phyloP scores from a whole-genome alignment of 2,113 vertebrate species.

The Phaetusa simplex region DNA sequence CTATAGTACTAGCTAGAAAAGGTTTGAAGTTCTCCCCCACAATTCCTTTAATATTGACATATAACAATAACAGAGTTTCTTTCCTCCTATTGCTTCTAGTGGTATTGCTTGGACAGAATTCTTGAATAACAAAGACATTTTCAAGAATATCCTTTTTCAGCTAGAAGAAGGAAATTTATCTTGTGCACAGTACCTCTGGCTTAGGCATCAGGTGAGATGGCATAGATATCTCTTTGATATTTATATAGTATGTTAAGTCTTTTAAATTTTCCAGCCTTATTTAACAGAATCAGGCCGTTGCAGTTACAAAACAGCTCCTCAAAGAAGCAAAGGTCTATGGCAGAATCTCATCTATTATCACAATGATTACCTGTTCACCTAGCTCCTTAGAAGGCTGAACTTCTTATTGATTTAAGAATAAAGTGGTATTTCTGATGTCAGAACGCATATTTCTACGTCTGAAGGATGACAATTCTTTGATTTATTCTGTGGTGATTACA shows the following conservation, averaged over 20 bases:
- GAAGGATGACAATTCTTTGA: not conserved
- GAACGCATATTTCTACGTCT: not conserved
- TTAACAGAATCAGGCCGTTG: not conserved
- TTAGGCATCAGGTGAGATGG: conserved; percentile 87
- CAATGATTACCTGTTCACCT: not conserved
- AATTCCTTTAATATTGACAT: not conserved
- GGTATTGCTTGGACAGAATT: conserved; percentile 92
- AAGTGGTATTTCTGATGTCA: not conserved
- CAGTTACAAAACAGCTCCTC: not conserved
- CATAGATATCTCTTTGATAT: not conserved
- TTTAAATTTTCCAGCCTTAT: not conserved
- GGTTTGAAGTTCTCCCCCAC: not conserved
- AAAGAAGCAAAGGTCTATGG: not conserved
- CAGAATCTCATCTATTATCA: not conserved
- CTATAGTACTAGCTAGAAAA: not conserved
- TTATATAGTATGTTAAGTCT: not conserved
- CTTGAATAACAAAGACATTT: conserved; percentile 83
- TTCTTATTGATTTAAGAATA: not conserved
- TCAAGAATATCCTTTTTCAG: conserved; percentile 80
- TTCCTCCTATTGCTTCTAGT: conserved; percentile 59
- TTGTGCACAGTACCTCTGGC: conserved; percentile 92
- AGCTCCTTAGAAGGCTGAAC: not conserved
- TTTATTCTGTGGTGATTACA: not conserved
- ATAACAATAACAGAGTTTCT: not conserved
- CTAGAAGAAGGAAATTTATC: conserved; percentile 83